Evolutionary conservation across 2,797 vertebrate genomes (phyloP).

Genomic region (Dryobates pubescens): DNA sequence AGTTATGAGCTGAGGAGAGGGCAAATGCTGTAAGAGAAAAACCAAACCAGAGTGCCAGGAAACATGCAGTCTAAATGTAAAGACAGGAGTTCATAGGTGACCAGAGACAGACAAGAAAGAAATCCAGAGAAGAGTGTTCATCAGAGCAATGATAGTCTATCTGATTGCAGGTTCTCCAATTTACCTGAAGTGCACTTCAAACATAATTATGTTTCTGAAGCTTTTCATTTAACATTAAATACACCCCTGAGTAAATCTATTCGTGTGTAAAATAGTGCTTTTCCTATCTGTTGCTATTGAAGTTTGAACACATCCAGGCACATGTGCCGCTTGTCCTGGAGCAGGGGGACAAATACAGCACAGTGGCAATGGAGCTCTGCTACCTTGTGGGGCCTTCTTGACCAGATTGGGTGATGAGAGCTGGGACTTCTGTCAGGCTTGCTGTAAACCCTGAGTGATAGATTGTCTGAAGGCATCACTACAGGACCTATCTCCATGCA

Average conservation of each 20-base stretch:
- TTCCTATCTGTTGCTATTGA: neutral
- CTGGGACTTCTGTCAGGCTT: neutral
- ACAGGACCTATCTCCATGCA: neutral
- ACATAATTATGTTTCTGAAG: neutral
- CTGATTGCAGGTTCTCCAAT: neutral
- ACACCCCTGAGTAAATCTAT: neutral
- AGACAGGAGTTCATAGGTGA: neutral
- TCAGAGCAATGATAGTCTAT: neutral
- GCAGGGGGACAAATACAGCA: accelerated
- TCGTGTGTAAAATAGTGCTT: neutral
- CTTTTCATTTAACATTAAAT: neutral
- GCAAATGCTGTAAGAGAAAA: neutral
- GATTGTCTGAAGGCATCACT: neutral
- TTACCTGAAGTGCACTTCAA: constrained; percentile 27
- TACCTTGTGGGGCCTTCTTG: accelerated
- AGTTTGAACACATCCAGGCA: neutral
- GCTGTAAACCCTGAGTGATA: accelerated
- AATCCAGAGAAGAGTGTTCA: neutral
- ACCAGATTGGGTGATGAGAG: neutral
- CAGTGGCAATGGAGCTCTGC: neutral
- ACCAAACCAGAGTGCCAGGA: neutral
- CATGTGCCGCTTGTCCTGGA: neutral
- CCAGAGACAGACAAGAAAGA: neutral
- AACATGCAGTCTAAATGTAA: neutral
- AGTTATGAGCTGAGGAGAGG: neutral